Conservation (phyloP, 1,140 invertebrate species). For the Drosophila baimaii region DNA sequence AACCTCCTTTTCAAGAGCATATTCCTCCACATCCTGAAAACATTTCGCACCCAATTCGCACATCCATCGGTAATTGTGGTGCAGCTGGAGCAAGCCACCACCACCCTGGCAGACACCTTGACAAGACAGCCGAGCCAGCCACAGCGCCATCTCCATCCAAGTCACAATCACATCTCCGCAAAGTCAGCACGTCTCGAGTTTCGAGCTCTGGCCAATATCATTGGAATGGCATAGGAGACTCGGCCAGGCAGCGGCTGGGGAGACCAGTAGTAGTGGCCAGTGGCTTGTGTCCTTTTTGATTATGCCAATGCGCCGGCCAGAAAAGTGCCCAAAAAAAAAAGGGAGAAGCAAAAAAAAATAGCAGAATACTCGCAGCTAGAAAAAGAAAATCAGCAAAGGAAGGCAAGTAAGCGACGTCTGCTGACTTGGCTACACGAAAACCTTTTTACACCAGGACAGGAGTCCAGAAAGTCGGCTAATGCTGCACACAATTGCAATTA, state of each 20-base stretch:
- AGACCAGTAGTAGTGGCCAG: too few species aligned
- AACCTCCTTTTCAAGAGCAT: neutral
- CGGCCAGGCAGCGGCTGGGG: conserved; percentile 1
- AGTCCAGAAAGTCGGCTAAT: conserved; percentile 59
- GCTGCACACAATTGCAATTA: conserved; percentile 81
- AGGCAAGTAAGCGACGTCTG: conserved; percentile 37
- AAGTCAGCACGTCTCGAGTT: conserved; percentile 55
- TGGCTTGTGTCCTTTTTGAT: conserved; percentile 74
- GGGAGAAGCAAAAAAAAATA: conserved; percentile 35
- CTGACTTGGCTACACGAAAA: conserved; percentile 65
- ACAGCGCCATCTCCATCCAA: conserved; percentile 14
- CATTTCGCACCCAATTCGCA: conserved; percentile 4
- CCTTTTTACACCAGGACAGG: conserved; percentile 59
- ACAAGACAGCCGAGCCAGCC: conserved; percentile 37
- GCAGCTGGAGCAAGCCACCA: neutral
- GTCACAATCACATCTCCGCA: conserved; percentile 47
- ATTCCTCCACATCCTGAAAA: neutral
- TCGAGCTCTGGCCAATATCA: conserved; percentile 66
- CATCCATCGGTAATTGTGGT: conserved; percentile 19
- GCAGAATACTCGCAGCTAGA: conserved; percentile 9
- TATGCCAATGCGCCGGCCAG: conserved; percentile 60
- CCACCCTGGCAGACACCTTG: conserved; percentile 46
- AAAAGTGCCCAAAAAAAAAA: conserved; percentile 29
- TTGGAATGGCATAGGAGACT: conserved; percentile 26
- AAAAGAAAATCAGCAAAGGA: conserved; percentile 19